A percentile compares a stretch with the other conserved stretches of the same genome.
These are phyloP conservation scores for Drosophila malerkotliana DNA, from an alignment of 1,140 invertebrate genomes.

Conservation along the genomic window DNA sequence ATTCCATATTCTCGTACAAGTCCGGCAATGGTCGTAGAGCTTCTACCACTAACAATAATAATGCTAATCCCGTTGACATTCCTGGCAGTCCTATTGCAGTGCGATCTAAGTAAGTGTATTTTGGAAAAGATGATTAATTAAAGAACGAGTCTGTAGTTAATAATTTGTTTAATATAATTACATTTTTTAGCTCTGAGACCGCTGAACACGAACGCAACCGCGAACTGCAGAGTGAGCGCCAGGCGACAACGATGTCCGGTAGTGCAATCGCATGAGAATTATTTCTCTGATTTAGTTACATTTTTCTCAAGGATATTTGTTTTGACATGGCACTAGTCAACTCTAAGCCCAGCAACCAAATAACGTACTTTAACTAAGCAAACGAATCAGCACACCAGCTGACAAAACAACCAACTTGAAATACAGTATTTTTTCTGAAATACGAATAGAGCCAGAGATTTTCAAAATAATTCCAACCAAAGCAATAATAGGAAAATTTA, in stretches of 20 bases:
- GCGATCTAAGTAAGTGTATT: constrained; percentile 84
- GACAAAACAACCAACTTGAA: constrained; percentile 8
- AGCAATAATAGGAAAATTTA: constrained; percentile 66
- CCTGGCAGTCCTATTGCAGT: constrained; percentile 86
- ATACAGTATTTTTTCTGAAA: constrained; percentile 56
- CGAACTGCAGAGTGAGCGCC: constrained; percentile 84
- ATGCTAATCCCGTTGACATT: constrained; percentile 85
- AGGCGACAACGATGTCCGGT: constrained; percentile 88
- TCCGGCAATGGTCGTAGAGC: constrained; percentile 86
- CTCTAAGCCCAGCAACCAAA: constrained; percentile 31
- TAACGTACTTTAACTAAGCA: constrained; percentile 40
- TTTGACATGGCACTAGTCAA: constrained; percentile 45
- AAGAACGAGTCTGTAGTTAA: no score
- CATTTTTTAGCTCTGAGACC: constrained; percentile 69
- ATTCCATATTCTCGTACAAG: constrained; percentile 87
- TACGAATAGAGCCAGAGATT: constrained; percentile 24
- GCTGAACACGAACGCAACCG: constrained; percentile 86
- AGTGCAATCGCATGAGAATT: constrained; percentile 88
- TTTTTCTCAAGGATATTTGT: constrained; percentile 84
- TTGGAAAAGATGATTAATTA: no score
- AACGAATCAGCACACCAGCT: constrained; percentile 18
- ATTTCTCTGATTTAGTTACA: constrained; percentile 84
- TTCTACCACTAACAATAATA: constrained; percentile 86
- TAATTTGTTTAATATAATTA: not conserved
- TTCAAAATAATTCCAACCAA: constrained; percentile 32